Evolutionary conservation across 2,113 vertebrate genomes (phyloP), one percentile per base, ranked within the genome.

Genomic region (Sprattus sprattus): DNA sequence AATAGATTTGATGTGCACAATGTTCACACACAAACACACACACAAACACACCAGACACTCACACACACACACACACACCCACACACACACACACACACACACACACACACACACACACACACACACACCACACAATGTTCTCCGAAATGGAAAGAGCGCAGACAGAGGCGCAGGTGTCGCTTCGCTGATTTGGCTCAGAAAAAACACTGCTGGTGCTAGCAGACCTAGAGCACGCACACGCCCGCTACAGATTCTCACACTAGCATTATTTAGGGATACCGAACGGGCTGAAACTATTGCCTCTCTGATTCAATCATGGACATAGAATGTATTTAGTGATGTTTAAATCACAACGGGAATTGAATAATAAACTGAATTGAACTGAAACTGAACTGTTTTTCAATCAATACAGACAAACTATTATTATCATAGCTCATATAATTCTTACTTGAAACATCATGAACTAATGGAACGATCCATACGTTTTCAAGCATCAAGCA

Each of bases 131-230:
- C 71, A 78, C 71, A 78, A 52, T 80, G 84, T 84, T 87, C 85
- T 85, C 71, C 25, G 60, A 81, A 83, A 85, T 44, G 82, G 46
- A 82, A 80, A 85, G 75, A 81, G 83, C 75, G 82, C 82, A 82
- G 84, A 47, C 46, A 45, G 83, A 82, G 88, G 81, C 81, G 85
- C 88, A 90, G 89, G 88, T 90, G 88, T 88, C 84, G 83, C 86
- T 75, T 50, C 46, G 82, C 57, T 82, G 81, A 75, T 50, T 60
- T 86, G 83, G 83, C 88, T 86, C 60, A 88, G 86, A 52, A 85
- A 82, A 85, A 86, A 89, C 50, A 45, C 52, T 44, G 82, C 47
- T n/a, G 45, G 83, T 44, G 71, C 67, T 81, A 85, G 84, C 81
- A 84, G 83, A 75, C 71, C 32, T 2, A 15, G 71, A 16, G 84